Evolutionary conservation across 2,888 invertebrate genomes (phyloP), one percentile per base, ranked within the genome.

Genomic region (Chrysolina americana): DNA sequence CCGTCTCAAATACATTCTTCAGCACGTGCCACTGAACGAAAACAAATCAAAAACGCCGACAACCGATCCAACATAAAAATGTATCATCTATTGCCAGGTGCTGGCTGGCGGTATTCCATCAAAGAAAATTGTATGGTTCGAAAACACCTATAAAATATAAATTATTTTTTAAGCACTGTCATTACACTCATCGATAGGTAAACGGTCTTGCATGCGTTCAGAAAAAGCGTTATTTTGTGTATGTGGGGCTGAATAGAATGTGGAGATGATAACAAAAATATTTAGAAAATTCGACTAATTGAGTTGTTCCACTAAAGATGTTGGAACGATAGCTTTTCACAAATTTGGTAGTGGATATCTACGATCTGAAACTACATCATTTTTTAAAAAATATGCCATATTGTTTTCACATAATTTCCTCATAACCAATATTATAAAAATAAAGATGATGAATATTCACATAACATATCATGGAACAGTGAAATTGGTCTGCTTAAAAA

Each of bases 71-170:
- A 50, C 36, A 10, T 59, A 59, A 36, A 59, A 50, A 50, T 17
- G n/a, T 19, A 19, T 50, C 50, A 19, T 50, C 50, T 50, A 50
- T 17, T 44, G 63, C 65, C 65, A 65, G 65, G 66, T 66, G 66
- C 47, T 36, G 19, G 36, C 19, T 47, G n/a, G 36, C 23, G 66
- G 47, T 47, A 13, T 23, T 41, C 41, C 19, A 11, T 41, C 66
- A 66, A 66, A 66, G 66, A 17, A 66, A 66, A 66, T 50, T 66
- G 36, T 66, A 66, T 66, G 50, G 36, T 28, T 50, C 0, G 50
- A 50, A 66, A 50, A 66, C 66, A 66, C 65, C 65, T 66, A 66
- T 66, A 66, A 66, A 50, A 66, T 66, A 66, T 50, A 66, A 66
- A 66, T 66, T 66, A 50, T 50, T 10, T 41, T 66, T 66, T 36